Evolutionary conservation across 2,797 vertebrate genomes (phyloP), one percentile per base, ranked within the genome.

Genomic region (Melanotaenia pygmaea): DNA sequence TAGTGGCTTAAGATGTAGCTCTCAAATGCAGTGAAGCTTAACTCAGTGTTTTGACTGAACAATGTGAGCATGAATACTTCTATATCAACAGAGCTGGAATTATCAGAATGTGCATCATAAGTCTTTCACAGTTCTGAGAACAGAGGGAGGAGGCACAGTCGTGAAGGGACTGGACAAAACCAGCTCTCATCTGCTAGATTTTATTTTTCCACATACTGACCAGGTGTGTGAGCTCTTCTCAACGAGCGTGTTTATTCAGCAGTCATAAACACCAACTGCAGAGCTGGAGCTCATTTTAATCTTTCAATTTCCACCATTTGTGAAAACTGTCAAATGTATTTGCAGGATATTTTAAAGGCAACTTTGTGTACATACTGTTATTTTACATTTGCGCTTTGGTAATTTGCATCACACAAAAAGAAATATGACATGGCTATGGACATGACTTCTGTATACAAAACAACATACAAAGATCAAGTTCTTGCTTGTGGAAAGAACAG

Each of bases 251-350:
- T 82, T 80, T 70, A 64, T 65, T 72, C 54, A 56, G 62, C 64
- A 65, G 69, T 67, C 77, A 80, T 78, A 72, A 73, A 73, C 74
- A 77, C 77, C 74, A 66, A 64, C 72, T 70, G 68, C 58, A 69
- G 14, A 16, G n/a, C 64, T 45, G 64, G 30, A 1, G 0, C 62
- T 61, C 51, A 45, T 43, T n/a, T 2, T 45, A 11, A 30, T 70
- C 43, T 30, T 59, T 35, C 37, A 22, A 59, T 43, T 30, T 70
- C 32, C 64, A 30, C 40, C 18, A 63, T 8, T 9, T 38, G 32
- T 0, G 5, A n/a, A 59, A 32, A 45, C 40, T 64, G 34, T 65
- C 6, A 7, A 4, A 26, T 32, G 58, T 0, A 40, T 57, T 43
- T 51, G 20, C 28, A 34, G 58, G 26, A 56, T 30, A 11, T 13